Percentiles rank a stretch among this genome's conserved stretches.
phyloP scores from a whole-genome alignment of 2,888 invertebrate species.

The Auanema freiburgensis region DNA sequence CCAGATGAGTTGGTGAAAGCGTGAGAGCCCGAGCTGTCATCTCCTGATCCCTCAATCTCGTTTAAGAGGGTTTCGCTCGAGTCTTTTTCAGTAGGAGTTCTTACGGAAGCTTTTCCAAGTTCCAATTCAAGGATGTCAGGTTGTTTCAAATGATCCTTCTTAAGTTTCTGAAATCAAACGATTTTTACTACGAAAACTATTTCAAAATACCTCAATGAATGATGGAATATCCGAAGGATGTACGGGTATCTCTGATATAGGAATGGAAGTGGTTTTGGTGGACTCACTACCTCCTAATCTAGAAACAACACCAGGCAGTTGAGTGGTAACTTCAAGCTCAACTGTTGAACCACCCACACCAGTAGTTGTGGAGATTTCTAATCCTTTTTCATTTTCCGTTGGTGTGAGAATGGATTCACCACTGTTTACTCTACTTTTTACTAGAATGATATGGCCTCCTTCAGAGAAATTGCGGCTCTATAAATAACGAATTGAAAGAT shows the following conservation, averaged over 20 bases:
- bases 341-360: slow-evolving; percentile 2
- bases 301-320: slow-evolving; percentile 17
- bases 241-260: slow-evolving; percentile 20
- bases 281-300: slow-evolving; percentile 11
- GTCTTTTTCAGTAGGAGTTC: not conserved
- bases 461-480: slow-evolving; percentile 36
- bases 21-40: not conserved
- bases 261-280: slow-evolving; percentile 14
- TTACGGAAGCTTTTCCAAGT: not conserved
- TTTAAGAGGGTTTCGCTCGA: not conserved
- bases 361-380: slow-evolving; percentile 18
- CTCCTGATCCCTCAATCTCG: slow-evolving; percentile 1
- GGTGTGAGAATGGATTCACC: slow-evolving; percentile 24
- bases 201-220: too few species aligned
- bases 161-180: too few species aligned
- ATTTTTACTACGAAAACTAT: too few species aligned
- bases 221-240: not conserved
- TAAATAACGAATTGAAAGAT: not conserved
- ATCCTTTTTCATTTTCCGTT: slow-evolving; percentile 31
- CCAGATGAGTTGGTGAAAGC: too few species aligned
- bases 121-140: too few species aligned
- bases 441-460: slow-evolving; percentile 45
- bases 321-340: not conserved
- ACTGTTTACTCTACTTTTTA: slow-evolving; percentile 27
- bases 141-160: too few species aligned